A percentile compares a stretch with the other conserved stretches of the same genome.
These are phyloP conservation scores for Paelopatides confundens DNA, from an alignment of 53 echinoderm and acorn worm genomes.

Conservation along the genomic window DNA sequence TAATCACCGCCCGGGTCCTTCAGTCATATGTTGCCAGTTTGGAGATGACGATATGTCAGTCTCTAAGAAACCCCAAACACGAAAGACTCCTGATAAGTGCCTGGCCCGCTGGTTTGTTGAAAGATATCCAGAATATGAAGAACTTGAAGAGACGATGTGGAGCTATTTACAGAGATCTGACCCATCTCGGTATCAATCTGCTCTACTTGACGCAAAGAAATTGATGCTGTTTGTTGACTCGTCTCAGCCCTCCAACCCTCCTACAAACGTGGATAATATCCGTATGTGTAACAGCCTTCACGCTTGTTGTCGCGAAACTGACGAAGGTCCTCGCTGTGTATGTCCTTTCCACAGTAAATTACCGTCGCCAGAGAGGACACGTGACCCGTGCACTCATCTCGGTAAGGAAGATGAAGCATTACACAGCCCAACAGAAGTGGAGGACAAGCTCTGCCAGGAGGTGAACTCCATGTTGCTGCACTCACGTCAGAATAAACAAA, in stretches of 20 bases:
- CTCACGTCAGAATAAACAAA: background rate
- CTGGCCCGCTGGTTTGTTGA: constrained; percentile 16
- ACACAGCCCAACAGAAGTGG: background rate
- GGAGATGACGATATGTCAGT: background rate
- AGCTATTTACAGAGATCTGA: background rate
- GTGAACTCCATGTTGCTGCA: background rate
- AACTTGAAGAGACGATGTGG: constrained; percentile 4
- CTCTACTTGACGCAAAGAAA: background rate
- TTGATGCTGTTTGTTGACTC: background rate
- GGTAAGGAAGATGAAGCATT: background rate
- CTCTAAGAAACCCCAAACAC: background rate
- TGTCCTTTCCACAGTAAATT: background rate
- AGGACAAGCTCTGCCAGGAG: background rate
- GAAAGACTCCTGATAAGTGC: background rate
- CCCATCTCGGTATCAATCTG: background rate
- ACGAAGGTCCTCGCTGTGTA: background rate
- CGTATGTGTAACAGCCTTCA: constrained; percentile 16
- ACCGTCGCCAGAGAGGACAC: too few species aligned
- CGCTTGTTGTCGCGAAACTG: background rate
- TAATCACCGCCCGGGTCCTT: too few species aligned
- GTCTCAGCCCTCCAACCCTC: background rate
- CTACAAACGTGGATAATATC: background rate
- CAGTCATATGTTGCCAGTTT: background rate
- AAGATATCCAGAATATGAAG: constrained; percentile 19
- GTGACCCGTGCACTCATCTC: too few species aligned